Conservation (phyloP, 2,113 vertebrate species). For the Perognathus longimembris region DNA sequence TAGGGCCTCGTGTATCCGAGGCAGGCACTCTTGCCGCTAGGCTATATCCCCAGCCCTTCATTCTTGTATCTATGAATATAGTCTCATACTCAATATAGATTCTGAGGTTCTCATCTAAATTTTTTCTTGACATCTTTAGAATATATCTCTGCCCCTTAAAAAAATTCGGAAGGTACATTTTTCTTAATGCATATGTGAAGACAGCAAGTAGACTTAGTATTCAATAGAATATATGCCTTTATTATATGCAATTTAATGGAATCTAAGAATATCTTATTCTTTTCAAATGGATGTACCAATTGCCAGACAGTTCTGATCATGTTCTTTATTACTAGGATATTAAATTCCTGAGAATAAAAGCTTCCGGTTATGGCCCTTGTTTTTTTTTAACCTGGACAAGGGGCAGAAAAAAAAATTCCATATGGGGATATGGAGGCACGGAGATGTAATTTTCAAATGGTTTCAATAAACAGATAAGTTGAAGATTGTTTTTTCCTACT, state of each 20-base stretch:
- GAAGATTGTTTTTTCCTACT: neutral
- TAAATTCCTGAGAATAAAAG: conserved; percentile 19
- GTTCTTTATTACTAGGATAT: conserved; percentile 43
- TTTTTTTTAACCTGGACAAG: conserved; percentile 10
- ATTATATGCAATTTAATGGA: conserved; percentile 38
- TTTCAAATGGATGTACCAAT: conserved; percentile 45
- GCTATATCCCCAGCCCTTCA: no score
- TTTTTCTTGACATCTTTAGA: neutral
- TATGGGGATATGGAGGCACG: neutral
- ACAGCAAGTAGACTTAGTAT: conserved; percentile 37
- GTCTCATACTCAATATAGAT: conserved; percentile 49
- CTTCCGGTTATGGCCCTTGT: neutral
- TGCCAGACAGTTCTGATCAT: neutral
- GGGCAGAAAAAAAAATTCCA: conserved; percentile 39
- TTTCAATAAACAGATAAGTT: conserved; percentile 20
- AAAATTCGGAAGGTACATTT: conserved; percentile 30
- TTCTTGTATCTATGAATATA: conserved; percentile 37
- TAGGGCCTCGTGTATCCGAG: no score
- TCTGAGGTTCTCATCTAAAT: neutral
- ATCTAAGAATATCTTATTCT: conserved; percentile 6
- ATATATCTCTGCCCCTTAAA: neutral
- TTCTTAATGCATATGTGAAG: conserved; percentile 15
- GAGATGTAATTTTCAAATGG: neutral
- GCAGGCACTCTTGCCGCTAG: no score
- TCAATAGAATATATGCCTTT: conserved; percentile 7